Evolutionary conservation across 2,797 vertebrate genomes (phyloP), one percentile per base, ranked within the genome.

Genomic region (Girardinus metallicus): DNA sequence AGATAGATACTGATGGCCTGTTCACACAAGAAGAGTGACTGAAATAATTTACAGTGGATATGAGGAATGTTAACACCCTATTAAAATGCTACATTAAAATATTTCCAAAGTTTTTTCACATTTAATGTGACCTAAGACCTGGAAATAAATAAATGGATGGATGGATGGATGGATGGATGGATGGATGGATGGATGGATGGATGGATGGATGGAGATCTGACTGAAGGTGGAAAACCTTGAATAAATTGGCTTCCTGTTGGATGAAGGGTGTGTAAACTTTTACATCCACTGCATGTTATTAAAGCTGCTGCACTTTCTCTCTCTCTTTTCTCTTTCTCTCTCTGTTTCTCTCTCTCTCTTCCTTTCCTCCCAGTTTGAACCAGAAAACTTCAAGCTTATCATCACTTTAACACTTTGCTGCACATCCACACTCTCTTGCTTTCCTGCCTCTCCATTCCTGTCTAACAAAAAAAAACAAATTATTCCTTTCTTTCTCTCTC

Each of bases 381-480:
- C n/a, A 86, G 85, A 89, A 88, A 84, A 91, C 87, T 87, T 84
- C 81, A 51, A 91, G 86, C 86, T 85, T 83, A 83, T 86, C 89
- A 82, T 93, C 88, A 85, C 82, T 66, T 72, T 85, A 82, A 92
- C 85, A 87, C 86, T 80, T 68, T 26, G 53, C 77, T 91, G 89
- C 87, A 87, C 90, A 88, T 81, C 84, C 86, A 83, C 85, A 86
- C 75, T 49, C 81, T 88, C 79, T 76, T 36, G 74, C 87, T 88
- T 34, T 88, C 74, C 34, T 89, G 57, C 84, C 60, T 80, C 77
- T 84, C 46, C 77, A 11, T 88, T 41, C 75, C 80, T 84, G 26
- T 77, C 75, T 74, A 51, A 51, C 31, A 18, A 31, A n/a, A 57
- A 43, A 41, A 18, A 31, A 18, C 31, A 78, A 70, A 70, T 44